Percentiles rank a stretch among this genome's conserved stretches.
These are phyloP conservation scores for Spongilla lacustris DNA, from an alignment of 37 sponge, comb jelly and placozoan genomes.

Conservation along the genomic window DNA sequence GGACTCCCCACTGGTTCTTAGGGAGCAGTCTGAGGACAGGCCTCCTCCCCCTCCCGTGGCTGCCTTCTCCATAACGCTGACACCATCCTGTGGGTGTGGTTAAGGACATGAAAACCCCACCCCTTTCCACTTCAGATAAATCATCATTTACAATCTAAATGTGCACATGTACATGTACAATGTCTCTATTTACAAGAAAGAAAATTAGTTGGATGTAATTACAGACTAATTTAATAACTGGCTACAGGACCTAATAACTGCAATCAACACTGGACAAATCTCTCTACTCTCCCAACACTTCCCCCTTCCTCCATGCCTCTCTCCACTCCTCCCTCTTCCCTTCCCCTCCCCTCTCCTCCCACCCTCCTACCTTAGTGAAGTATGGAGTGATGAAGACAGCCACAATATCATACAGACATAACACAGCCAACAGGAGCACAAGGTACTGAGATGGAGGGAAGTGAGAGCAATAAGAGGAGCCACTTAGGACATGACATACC, in stretches of 20 bases:
- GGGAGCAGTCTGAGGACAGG: no score
- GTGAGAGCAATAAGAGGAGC: no score
- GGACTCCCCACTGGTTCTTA: background rate
- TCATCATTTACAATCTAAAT: conserved; percentile 2
- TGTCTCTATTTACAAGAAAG: conserved; percentile 35
- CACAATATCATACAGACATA: conserved; percentile 92
- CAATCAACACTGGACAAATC: background rate
- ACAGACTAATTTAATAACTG: no score
- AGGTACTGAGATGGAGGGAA: conserved; percentile 51
- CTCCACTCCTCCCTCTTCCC: background rate
- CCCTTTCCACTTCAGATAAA: no score
- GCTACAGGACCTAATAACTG: no score
- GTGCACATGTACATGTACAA: conserved; percentile 44
- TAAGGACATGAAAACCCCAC: no score
- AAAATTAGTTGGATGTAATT: no score
- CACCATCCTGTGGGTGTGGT: conserved; percentile 55
- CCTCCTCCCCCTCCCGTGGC: conserved; percentile 50
- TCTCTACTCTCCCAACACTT: background rate
- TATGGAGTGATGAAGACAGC: conserved; percentile 91
- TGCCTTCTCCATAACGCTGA: conserved; percentile 86
- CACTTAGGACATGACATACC: background rate
- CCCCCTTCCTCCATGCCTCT: background rate
- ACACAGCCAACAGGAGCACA: conserved; percentile 58
- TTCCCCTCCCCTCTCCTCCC: no score
- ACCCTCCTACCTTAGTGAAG: conserved; percentile 63